Conservation (phyloP, 2,797 vertebrate genomes). For the Cossypha polioptera region DNA sequence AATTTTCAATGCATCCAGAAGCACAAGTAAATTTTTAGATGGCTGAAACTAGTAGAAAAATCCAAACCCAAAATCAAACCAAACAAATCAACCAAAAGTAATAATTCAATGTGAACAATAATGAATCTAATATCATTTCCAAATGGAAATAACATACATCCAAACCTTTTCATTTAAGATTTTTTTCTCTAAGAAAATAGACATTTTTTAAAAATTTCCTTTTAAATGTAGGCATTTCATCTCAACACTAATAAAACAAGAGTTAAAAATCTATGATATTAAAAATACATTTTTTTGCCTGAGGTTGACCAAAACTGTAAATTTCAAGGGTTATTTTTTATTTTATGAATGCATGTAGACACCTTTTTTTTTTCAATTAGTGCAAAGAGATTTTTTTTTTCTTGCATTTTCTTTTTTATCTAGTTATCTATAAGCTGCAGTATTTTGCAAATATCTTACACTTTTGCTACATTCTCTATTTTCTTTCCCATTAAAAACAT, state of each 20-base stretch:
- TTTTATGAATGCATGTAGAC: neutral
- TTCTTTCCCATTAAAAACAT: neutral
- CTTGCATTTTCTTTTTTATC: neutral
- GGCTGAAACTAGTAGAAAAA: neutral
- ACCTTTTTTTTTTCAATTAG: rapidly evolving
- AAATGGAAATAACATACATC: neutral
- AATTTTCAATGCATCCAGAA: neutral
- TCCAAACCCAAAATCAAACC: neutral
- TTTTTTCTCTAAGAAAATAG: neutral
- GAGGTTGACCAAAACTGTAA: neutral
- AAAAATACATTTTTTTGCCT: neutral
- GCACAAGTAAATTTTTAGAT: neutral
- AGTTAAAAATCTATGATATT: neutral
- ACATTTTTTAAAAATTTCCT: neutral
- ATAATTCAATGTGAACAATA: neutral
- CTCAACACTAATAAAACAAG: neutral
- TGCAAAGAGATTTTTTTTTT: neutral
- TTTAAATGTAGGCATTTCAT: neutral
- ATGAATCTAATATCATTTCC: neutral
- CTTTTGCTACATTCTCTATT: neutral
- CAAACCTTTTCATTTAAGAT: neutral
- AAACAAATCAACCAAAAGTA: neutral
- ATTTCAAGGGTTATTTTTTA: neutral
- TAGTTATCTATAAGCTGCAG: neutral
- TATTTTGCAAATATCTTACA: neutral